Percentiles rank a stretch among this genome's conserved stretches.
Evolutionary conservation across 2,113 vertebrate species (phyloP).

Genomic region (Lagopus muta): DNA sequence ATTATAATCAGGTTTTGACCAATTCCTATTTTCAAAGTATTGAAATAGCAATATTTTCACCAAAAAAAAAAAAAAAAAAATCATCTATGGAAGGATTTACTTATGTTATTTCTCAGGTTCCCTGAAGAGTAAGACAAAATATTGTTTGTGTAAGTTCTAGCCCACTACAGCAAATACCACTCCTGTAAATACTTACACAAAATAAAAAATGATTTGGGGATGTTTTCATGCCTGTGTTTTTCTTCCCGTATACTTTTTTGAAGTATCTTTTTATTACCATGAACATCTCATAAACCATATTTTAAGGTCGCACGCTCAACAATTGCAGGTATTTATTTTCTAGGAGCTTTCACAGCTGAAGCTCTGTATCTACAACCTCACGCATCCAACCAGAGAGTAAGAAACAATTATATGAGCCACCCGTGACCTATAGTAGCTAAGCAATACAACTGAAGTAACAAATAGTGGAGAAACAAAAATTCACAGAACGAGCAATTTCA

Average conservation of each 20-base stretch:
- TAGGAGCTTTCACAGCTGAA: constrained; percentile 35
- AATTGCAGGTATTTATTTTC: constrained; percentile 67
- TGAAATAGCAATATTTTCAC: constrained; percentile 1
- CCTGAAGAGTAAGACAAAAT: constrained; percentile 53
- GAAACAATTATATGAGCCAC: constrained; percentile 49
- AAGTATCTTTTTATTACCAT: constrained; percentile 56
- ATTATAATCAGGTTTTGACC: constrained; percentile 26
- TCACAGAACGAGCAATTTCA: constrained; percentile 19
- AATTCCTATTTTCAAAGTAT: not conserved
- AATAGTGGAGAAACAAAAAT: constrained; percentile 30
- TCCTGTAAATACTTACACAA: constrained; percentile 58
- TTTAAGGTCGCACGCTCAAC: constrained; percentile 41
- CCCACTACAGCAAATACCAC: constrained; percentile 10
- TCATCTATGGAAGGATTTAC: not conserved
- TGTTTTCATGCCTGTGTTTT: constrained; percentile 29
- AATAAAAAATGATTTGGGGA: constrained; percentile 63
- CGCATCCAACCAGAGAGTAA: constrained; percentile 38
- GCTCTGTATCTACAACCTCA: constrained; percentile 50
- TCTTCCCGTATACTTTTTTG: not conserved
- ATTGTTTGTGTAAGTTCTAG: constrained; percentile 22
- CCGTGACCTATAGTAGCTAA: not conserved
- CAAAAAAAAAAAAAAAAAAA: not conserved
- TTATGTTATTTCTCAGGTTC: constrained; percentile 14
- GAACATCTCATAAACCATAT: constrained; percentile 60
- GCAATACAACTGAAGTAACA: constrained; percentile 28